These are phyloP conservation scores for Apodemia duryi DNA, from an alignment of 2,888 invertebrate genomes.

Conservation along the genomic window DNA sequence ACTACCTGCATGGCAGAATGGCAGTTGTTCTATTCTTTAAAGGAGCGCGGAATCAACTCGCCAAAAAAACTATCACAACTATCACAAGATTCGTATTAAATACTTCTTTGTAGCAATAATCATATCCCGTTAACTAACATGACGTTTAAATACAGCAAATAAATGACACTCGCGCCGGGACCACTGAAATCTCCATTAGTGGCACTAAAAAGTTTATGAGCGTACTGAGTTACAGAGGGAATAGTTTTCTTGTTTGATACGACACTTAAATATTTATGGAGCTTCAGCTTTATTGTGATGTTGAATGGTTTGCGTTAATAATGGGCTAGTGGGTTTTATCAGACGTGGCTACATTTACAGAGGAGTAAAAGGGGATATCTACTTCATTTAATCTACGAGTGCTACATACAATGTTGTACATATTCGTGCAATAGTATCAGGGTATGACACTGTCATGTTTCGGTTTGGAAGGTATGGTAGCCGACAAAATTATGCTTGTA, in stretches of 20 bases:
- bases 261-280: constrained; percentile 10
- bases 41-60: too few relatives aligned
- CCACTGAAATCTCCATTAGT: constrained; percentile 33
- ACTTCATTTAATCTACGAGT: background rate
- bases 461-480: too few relatives aligned
- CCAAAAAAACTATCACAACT: too few relatives aligned
- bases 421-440: too few relatives aligned
- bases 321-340: background rate
- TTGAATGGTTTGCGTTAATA: background rate
- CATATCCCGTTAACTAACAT: background rate
- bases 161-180: background rate
- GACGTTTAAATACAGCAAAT: constrained; percentile 2
- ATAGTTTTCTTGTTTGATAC: constrained; percentile 12
- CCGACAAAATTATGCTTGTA: too few relatives aligned
- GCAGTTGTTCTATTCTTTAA: too few relatives aligned
- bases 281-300: constrained; percentile 1
- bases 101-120: background rate
- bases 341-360: background rate
- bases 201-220: constrained; percentile 34
- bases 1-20: too few relatives aligned
- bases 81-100: too few relatives aligned
- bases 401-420: background rate
- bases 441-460: too few relatives aligned
- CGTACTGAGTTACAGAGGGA: constrained; percentile 14
- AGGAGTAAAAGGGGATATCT: background rate